Base-by-base conservation (phyloP, 2,113 vertebrate genomes). In the Catharus fuscescens region DNA sequence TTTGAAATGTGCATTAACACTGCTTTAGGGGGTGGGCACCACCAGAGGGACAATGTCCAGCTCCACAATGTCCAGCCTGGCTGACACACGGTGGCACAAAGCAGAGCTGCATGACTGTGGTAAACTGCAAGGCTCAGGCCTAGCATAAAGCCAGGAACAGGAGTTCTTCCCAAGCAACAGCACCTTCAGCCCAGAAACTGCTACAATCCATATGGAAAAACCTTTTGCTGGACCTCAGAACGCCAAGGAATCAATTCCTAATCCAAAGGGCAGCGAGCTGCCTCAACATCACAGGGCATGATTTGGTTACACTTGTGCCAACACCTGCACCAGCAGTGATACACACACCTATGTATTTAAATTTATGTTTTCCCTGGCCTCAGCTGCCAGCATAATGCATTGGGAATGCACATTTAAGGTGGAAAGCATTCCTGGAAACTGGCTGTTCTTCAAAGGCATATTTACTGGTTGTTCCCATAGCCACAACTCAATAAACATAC, bases 371-470 rank as follows among this genome's bases (percentile, higher is more conserved):
- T 91, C 77, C 87, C 87, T 84, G 85, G 71, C 42, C 72, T 70
- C 84, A 36, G 65, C 8, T 84, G 80, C 48, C 4, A 9, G 61
- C 25, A 48, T 26, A 85, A 90, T 28, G 73, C 36, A 76, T 53
- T 67, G 61, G 78, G 73, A 91, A 72, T n/a, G 76, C 8, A 48
- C 32, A 53, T 70, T 86, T 69, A 45, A 80, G 64, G 54, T 77
- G 79, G 67, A 61, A 82, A 80, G 54, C 71, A 47, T 59, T 82
- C 40, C 85, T 88, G 71, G 45, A 90, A 93, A 85, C 54, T 64
- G 85, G 78, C 88, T 88, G 1, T 40, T 90, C 74, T 86, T 94
- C 94, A 92, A 93, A 92, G 86, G 34, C 64, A 12, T 70, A 62
- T 66, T 90, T 80, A 73, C 82, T 83, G 86, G 45, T 62, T 86